Percentiles rank a stretch among this genome's conserved stretches.
Evolutionary conservation across 2,797 vertebrate genomes (phyloP).

Genomic region (Neomorphus geoffroyi): DNA sequence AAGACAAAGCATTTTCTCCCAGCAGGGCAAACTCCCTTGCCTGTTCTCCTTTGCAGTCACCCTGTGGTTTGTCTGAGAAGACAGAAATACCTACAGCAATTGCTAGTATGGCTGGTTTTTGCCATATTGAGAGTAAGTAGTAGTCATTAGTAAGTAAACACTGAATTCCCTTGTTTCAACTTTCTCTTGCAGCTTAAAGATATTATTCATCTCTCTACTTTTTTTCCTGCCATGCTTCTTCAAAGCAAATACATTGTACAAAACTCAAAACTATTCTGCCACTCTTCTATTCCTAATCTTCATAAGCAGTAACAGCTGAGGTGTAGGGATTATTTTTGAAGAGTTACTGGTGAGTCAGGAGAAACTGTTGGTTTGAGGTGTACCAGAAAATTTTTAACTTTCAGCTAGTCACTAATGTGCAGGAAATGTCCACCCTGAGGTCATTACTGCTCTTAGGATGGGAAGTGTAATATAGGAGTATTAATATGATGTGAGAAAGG

Average conservation of each 20-base stretch:
- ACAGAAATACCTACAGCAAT: neutral
- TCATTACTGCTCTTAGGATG: neutral
- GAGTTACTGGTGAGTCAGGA: neutral
- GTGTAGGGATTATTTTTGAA: neutral
- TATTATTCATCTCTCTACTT: neutral
- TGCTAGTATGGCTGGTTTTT: neutral
- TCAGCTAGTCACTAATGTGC: slow-evolving; percentile 14
- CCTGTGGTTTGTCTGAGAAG: neutral
- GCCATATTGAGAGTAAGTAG: neutral
- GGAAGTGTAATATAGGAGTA: neutral
- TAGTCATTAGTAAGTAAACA: neutral
- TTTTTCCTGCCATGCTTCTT: neutral
- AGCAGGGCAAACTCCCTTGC: neutral
- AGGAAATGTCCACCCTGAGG: slow-evolving; percentile 22
- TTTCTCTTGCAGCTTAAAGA: neutral
- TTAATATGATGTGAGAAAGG: neutral
- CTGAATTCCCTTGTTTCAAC: neutral
- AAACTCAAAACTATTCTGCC: neutral
- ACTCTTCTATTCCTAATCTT: neutral
- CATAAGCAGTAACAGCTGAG: neutral
- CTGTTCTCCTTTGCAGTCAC: neutral
- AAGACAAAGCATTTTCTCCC: neutral
- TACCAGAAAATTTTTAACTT: slow-evolving; percentile 15
- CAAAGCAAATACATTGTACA: neutral
- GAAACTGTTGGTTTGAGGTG: slow-evolving; percentile 8